Conservation (phyloP, 1,140 invertebrate genomes). For the Leptinotarsa undecemlineata region DNA sequence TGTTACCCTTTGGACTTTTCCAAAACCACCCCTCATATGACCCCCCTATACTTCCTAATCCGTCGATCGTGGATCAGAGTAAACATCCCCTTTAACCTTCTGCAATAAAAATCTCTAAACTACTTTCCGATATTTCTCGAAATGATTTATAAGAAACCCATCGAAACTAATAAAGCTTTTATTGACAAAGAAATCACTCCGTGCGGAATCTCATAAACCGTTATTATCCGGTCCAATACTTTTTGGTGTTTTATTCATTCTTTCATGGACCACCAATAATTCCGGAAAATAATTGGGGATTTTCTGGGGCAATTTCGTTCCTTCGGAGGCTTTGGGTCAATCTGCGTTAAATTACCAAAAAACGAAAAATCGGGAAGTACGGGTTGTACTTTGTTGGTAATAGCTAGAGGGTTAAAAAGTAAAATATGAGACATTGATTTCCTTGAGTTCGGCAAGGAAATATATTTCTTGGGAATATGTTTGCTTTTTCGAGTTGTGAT, state of each 20-base stretch:
- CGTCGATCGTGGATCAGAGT: neutral
- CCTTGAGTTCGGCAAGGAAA: too few species aligned
- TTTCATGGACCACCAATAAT: conserved; percentile 3
- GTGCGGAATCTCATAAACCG: neutral
- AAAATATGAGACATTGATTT: too few species aligned
- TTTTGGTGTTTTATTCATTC: neutral
- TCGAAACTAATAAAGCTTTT: conserved; percentile 4
- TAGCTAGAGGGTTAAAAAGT: neutral
- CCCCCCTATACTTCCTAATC: too few species aligned
- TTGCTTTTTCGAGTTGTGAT: too few species aligned
- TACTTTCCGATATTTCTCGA: neutral
- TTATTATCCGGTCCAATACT: conserved; percentile 5
- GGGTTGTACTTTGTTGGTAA: neutral
- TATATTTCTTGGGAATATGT: too few species aligned
- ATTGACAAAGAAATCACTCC: conserved; percentile 6
- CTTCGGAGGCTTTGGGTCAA: neutral
- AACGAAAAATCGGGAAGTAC: neutral
- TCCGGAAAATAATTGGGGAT: conserved; percentile 2
- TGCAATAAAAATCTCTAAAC: neutral
- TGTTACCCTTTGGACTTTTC: too few species aligned
- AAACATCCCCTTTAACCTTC: neutral
- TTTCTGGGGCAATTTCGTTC: neutral
- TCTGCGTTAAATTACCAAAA: neutral
- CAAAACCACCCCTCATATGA: too few species aligned
- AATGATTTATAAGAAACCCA: neutral